Conservation (phyloP, 2,888 invertebrate species). For the Catocala nupta region DNA sequence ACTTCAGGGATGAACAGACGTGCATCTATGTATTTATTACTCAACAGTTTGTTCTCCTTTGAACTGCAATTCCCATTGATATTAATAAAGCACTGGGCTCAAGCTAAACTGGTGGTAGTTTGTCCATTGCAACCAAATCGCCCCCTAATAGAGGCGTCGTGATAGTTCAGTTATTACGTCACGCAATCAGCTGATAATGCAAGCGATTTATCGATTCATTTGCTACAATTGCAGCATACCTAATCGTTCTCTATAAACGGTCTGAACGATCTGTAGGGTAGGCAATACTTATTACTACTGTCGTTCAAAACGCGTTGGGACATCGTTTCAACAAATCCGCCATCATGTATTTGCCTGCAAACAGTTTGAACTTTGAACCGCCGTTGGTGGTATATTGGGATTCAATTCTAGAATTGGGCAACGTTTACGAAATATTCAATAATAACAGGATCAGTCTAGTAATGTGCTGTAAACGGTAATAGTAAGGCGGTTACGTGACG, state of each 20-base stretch:
- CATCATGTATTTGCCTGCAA: neutral
- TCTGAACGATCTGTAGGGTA: constrained; percentile 29
- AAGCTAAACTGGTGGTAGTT: constrained; percentile 27
- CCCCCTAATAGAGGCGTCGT: constrained; percentile 62
- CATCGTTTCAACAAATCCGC: constrained; percentile 24
- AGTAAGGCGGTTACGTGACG: too few species aligned
- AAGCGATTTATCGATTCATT: constrained; percentile 63
- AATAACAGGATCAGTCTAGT: too few species aligned
- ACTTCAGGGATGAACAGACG: too few species aligned
- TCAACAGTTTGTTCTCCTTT: too few species aligned
- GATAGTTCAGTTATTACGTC: constrained; percentile 70
- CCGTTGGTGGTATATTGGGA: too few species aligned
- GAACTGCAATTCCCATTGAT: constrained; percentile 13
- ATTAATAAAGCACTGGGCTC: constrained; percentile 29
- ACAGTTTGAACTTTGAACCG: too few species aligned
- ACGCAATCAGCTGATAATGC: constrained; percentile 57
- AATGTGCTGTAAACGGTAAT: too few species aligned
- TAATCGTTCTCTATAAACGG: constrained; percentile 57
- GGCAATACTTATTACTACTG: constrained; percentile 24
- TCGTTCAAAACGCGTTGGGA: constrained; percentile 32
- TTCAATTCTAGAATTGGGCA: too few species aligned
- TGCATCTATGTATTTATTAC: too few species aligned
- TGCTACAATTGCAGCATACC: constrained; percentile 43
- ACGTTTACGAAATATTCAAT: too few species aligned
- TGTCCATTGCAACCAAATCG: constrained; percentile 49